phyloP scores from a whole-genome alignment of 2,888 invertebrate species.

The Panopea generosa region DNA sequence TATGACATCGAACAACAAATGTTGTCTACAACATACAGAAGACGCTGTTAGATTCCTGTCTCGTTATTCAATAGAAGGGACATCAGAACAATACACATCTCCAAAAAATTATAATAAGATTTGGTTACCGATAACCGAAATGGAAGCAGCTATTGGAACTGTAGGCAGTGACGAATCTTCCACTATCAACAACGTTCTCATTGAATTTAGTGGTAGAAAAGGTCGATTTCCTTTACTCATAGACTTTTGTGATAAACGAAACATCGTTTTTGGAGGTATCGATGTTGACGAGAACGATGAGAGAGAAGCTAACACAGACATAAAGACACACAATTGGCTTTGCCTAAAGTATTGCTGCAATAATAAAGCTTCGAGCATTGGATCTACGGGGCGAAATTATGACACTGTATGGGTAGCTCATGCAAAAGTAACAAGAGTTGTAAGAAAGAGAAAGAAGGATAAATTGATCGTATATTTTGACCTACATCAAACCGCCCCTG shows the following conservation, averaged over 20 bases:
- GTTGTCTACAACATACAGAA: constrained; percentile 60
- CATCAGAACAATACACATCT: constrained; percentile 33
- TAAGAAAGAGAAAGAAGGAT: constrained; percentile 24
- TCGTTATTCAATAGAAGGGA: constrained; percentile 45
- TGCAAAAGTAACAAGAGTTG: constrained; percentile 26
- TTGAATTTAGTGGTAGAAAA: constrained; percentile 42
- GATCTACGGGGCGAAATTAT: too few relatives aligned
- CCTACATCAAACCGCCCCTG: too few relatives aligned
- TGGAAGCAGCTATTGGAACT: constrained; percentile 68
- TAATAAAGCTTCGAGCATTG: too few relatives aligned
- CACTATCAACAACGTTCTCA: constrained; percentile 55
- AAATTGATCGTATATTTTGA: neutral
- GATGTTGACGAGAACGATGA: constrained; percentile 37
- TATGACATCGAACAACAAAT: constrained; percentile 58
- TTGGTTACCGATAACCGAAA: constrained; percentile 67
- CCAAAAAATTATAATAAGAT: constrained; percentile 46
- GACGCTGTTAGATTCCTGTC: constrained; percentile 61
- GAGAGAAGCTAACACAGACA: neutral
- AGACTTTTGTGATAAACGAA: constrained; percentile 56
- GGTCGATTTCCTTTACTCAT: constrained; percentile 58
- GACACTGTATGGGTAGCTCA: constrained; percentile 26
- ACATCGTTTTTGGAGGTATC: constrained; percentile 46
- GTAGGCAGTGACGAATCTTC: constrained; percentile 49
- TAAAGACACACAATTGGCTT: constrained; percentile 28
- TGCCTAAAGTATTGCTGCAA: constrained; percentile 25